These are phyloP conservation scores for Pseudochirops corinnae DNA, from an alignment of 2,797 vertebrate species.

Conservation along the genomic window DNA sequence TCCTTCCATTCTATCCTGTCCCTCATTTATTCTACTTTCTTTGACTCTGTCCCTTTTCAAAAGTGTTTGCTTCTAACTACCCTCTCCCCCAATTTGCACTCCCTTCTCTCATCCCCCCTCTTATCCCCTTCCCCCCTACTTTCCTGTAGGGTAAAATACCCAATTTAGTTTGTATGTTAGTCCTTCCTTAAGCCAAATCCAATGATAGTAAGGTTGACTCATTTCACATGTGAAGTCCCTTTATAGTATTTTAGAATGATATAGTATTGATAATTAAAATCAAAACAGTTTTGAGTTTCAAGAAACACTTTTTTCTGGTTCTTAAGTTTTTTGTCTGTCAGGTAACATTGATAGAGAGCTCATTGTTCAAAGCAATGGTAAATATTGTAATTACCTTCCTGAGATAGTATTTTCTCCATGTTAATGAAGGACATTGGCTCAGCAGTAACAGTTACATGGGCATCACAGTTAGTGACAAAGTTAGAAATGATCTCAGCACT, in stretches of 20 bases:
- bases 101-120: too few species aligned
- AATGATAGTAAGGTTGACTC: too few species aligned
- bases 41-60: too few species aligned
- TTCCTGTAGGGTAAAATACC: too few species aligned
- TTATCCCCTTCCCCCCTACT: too few species aligned
- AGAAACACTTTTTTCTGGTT: not conserved
- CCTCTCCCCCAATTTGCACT: too few species aligned
- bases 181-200: too few species aligned
- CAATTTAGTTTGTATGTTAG: too few species aligned
- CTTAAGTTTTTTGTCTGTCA: not conserved
- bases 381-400: not conserved
- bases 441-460: not conserved
- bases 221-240: not conserved
- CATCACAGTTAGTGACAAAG: not conserved
- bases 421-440: not conserved
- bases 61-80: too few species aligned
- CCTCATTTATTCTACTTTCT: too few species aligned
- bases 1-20: too few species aligned
- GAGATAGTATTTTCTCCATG: not conserved
- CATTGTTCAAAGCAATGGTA: not conserved
- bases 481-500: not conserved
- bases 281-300: not conserved
- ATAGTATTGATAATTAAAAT: not conserved
- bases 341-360: not conserved
- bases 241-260: not conserved